phyloP scores from a whole-genome alignment of 2,797 vertebrate species.

The Hydrophis major region DNA sequence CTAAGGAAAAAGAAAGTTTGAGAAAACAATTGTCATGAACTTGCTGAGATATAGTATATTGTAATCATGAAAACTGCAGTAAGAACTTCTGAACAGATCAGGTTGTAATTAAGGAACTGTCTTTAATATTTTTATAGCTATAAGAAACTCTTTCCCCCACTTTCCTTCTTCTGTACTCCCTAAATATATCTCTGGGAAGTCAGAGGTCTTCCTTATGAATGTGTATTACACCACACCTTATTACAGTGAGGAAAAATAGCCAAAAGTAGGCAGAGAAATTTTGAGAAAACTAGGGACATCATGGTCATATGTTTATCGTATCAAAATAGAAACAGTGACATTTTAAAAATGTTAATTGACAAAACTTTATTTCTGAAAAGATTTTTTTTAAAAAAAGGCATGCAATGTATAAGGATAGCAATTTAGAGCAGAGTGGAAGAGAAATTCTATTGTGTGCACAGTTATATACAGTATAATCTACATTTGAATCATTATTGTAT shows the following conservation, averaged over 20 bases:
- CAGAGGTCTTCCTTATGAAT: neutral
- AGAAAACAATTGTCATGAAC: neutral
- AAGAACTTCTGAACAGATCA: neutral
- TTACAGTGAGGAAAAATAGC: neutral
- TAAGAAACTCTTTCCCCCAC: neutral
- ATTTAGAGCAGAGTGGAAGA: neutral
- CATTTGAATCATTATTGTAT: neutral
- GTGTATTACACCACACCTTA: neutral
- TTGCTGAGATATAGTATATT: neutral
- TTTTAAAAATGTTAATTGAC: neutral
- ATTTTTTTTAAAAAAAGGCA: neutral
- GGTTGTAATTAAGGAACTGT: neutral
- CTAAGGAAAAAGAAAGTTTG: neutral
- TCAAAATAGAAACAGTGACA: neutral
- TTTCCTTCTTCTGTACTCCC: neutral
- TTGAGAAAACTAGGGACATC: neutral
- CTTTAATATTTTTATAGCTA: neutral
- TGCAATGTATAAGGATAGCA: neutral
- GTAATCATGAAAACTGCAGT: neutral
- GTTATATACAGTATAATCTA: neutral
- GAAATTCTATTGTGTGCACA: neutral
- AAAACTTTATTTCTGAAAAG: neutral
- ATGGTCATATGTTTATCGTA: neutral
- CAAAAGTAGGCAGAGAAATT: neutral
- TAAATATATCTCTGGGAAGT: neutral